Evolutionary conservation across 2,888 invertebrate species (phyloP).

Genomic region (Seira musarum): DNA sequence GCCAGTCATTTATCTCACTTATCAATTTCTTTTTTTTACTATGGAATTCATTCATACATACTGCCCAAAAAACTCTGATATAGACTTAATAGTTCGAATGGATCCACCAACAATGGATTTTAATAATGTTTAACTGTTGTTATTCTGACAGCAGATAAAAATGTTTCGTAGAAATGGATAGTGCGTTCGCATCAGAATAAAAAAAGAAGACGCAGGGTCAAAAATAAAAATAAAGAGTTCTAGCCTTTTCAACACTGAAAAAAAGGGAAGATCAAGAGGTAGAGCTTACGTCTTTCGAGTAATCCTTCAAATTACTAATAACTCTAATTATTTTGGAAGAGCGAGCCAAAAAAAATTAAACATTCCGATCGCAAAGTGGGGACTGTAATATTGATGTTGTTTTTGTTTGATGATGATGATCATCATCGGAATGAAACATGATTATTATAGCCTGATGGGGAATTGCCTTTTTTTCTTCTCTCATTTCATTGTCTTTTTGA

Average conservation of each 20-base stretch:
- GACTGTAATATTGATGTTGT: slow-evolving; percentile 57
- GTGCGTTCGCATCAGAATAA: no score
- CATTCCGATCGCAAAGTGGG: slow-evolving; percentile 27
- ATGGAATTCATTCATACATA: slow-evolving; percentile 38
- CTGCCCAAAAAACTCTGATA: no score
- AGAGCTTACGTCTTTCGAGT: slow-evolving; percentile 36
- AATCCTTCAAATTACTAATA: slow-evolving; percentile 70
- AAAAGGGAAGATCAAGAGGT: no score
- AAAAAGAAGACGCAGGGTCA: no score
- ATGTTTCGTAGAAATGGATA: no score
- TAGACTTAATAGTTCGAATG: no score
- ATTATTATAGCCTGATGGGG: slow-evolving; percentile 61
- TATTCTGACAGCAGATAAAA: no score
- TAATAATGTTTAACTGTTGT: no score
- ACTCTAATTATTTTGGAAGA: slow-evolving; percentile 68
- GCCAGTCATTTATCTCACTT: slow-evolving; percentile 58
- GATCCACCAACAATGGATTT: no score
- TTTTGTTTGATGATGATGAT: slow-evolving; percentile 52
- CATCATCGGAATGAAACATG: slow-evolving; percentile 61
- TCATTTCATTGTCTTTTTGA: slow-evolving; percentile 53
- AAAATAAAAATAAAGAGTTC: no score
- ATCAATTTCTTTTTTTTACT: slow-evolving; percentile 29
- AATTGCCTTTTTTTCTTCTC: slow-evolving; percentile 51
- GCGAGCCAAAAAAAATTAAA: slow-evolving; percentile 49
- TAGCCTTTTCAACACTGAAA: no score